phyloP scores from a whole-genome alignment of 2,797 vertebrate genomes.

The Clarias platycephalus region DNA sequence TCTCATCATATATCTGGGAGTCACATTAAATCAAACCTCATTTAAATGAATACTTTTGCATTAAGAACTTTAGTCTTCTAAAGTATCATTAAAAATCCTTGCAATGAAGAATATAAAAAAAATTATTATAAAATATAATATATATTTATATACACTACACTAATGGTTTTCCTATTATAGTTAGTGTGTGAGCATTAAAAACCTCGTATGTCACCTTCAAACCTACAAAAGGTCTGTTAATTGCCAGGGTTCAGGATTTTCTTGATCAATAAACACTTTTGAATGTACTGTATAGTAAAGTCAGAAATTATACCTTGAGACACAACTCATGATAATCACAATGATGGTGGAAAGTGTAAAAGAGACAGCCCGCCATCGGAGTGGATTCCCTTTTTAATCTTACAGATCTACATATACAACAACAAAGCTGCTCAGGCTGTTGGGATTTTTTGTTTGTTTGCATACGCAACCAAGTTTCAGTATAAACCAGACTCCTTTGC shows the following conservation, averaged over 20 bases:
- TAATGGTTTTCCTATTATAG: not conserved
- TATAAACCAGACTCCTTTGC: not conserved
- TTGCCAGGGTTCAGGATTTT: not conserved
- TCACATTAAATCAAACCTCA: not conserved
- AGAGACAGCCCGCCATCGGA: not conserved
- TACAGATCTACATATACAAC: not conserved
- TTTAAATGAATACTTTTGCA: not conserved
- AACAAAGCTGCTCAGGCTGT: not conserved
- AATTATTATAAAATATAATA: too few relatives aligned
- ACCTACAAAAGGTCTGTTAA: not conserved
- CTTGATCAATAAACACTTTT: not conserved
- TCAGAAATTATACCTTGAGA: not conserved
- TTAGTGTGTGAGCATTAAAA: not conserved
- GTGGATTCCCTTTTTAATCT: not conserved
- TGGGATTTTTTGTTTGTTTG: too few relatives aligned
- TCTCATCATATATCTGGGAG: not conserved
- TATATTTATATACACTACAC: not conserved
- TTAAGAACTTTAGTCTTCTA: not conserved
- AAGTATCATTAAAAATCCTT: not conserved
- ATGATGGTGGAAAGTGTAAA: not conserved
- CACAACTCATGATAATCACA: not conserved
- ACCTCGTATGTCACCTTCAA: not conserved
- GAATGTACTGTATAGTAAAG: not conserved
- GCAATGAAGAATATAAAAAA: not conserved
- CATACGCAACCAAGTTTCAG: not conserved